Evolutionary conservation across 2,797 vertebrate species (phyloP), one percentile per base, ranked within the genome.

Genomic region (Ibycter americanus): DNA sequence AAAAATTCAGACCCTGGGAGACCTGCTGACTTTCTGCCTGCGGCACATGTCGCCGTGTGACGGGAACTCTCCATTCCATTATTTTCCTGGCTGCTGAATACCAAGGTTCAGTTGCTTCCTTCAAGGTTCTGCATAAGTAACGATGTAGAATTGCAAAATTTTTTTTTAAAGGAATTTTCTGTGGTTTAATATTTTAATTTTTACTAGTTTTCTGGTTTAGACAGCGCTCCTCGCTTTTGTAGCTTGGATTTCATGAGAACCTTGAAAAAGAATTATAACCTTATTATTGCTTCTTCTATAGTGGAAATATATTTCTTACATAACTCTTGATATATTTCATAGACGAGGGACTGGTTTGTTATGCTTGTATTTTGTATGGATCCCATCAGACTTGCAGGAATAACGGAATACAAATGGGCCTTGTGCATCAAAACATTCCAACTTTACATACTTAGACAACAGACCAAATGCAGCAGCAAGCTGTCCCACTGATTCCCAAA

Each of bases 11-110:
- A 23, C n/a, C 63, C 34, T n/a, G 32, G 7, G 10, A 79, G 51
- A 55, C 18, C 61, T 31, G 14, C 46, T 58, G 36, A 12, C 61
- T 31, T 17, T 12, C 42, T 15, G 19, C 80, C 67, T 26, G 76
- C 62, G 15, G 23, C 56, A 5, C 3, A 6, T 11, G 20, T 20
- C 8, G 3, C 5, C 3, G 40, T 20, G 46, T 13, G 56, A 46
- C 2, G 1, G 26, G 34, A 47, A 78, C 12, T 22, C 46, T 9
- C 46, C 11, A 2, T 15, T 25, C 52, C 11, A 0, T 8, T 20
- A 19, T 47, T 56, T 81, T 32, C 47, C 52, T 20, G 34, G 46
- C 71, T 40, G 17, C 6, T 40, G 44, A 52, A 56, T 4, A 31
- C 31, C 67, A 51, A 52, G 18, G 67, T 49, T 63, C 44, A 32